Evolutionary conservation across 2,888 invertebrate genomes (phyloP), one percentile per base, ranked within the genome.

Genomic region (Synanthedon myopaeformis): DNA sequence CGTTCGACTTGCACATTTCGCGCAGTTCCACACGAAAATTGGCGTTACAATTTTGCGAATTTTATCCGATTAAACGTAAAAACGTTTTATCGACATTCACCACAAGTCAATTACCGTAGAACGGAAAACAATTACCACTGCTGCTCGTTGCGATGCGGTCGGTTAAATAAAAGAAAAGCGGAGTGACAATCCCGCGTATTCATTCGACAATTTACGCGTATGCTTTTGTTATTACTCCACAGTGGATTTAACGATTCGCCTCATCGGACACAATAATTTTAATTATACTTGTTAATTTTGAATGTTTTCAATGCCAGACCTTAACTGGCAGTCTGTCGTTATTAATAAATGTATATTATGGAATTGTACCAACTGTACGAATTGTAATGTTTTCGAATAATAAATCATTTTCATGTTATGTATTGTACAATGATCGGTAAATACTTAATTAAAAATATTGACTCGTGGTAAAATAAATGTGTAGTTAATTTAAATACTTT

Each of bases 41-140:
- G 57, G 63, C 64, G 57, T 61, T 49, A 12, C 17, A 49, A 49
- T 17, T 45, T 41, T 57, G 59, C 50, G 62, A 63, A 59, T 67
- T 70, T 62, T 57, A 57, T 59, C 59, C 65, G 65, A 69, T 72
- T 74, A 72, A 75, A 73, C 67, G 68, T 64, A 68, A 79, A 79
- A 78, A 72, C 75, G 70, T 79, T 49, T 80, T 76, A 76, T 74
- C 70, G 71, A 66, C 62, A 59, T 59, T 66, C 69, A 65, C 83
- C 83, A 69, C 84, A 80, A 81, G 79, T 83, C 80, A 82, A 84
- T 85, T 83, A 82, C 69, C 63, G 63, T 56, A 66, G 72, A 79
- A 80, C 76, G 79, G 72, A 79, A 82, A 83, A 83, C 82, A 84
- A 84, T 83, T 79, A 81, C 23, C 72, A 72, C 58, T 63, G 71